Conservation (phyloP, 1,140 invertebrate species). For the Plectrocnemia conspersa region DNA sequence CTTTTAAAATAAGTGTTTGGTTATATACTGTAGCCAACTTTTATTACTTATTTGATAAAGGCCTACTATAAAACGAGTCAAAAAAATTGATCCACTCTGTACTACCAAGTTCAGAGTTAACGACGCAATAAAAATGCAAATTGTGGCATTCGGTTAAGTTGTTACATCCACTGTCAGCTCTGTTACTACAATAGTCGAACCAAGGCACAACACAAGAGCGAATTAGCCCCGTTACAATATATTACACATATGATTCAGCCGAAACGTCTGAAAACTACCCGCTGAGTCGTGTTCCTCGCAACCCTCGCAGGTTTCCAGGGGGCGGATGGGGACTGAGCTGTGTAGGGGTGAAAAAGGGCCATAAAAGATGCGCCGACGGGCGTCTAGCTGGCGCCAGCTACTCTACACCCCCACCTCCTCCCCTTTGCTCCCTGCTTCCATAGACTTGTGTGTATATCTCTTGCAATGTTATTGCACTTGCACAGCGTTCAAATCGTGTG, state of each 20-base stretch:
- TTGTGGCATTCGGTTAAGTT: too few species aligned
- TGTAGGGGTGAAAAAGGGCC: not conserved
- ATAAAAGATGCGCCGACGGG: not conserved
- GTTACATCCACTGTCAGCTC: too few species aligned
- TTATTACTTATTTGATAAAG: too few species aligned
- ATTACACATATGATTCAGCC: constrained; percentile 10
- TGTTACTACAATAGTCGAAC: too few species aligned
- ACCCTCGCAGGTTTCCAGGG: not conserved
- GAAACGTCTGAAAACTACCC: not conserved
- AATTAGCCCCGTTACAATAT: constrained; percentile 6
- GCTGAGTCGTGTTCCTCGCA: not conserved
- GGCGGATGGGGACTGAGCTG: not conserved
- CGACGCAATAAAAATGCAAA: too few species aligned
- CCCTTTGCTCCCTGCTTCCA: not conserved
- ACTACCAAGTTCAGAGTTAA: too few species aligned
- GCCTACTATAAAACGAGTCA: too few species aligned
- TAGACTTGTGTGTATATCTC: not conserved
- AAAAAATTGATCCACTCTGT: too few species aligned
- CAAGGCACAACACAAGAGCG: not conserved
- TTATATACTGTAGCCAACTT: too few species aligned
- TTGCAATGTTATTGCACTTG: not conserved
- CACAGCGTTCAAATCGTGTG: too few species aligned
- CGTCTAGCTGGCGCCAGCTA: constrained; percentile 3
- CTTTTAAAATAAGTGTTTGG: too few species aligned
- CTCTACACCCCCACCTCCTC: not conserved